phyloP scores from a whole-genome alignment of 2,113 vertebrate genomes.

The Labeo catla region DNA sequence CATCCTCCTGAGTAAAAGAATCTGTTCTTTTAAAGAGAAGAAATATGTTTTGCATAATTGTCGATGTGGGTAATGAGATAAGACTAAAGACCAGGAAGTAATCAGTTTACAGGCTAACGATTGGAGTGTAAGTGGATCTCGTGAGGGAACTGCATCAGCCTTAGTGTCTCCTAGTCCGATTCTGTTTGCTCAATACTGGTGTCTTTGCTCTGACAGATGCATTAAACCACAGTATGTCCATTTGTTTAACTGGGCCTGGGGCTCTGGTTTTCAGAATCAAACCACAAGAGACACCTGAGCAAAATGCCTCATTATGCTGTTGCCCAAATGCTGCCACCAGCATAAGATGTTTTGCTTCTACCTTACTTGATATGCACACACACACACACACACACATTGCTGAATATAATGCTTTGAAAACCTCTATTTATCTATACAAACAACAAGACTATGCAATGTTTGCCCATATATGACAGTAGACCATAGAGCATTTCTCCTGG shows the following conservation, averaged over 20 bases:
- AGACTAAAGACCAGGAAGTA: slow-evolving; percentile 23
- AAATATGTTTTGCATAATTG: slow-evolving; percentile 33
- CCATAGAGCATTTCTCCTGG: neutral
- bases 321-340: neutral
- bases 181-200: slow-evolving; percentile 17
- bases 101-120: slow-evolving; percentile 21
- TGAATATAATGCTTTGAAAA: neutral
- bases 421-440: neutral
- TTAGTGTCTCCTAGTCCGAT: slow-evolving; percentile 29
- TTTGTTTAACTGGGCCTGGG: slow-evolving; percentile 15
- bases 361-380: neutral
- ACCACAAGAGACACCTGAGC: neutral
- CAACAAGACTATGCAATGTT: neutral
- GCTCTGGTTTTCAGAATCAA: neutral
- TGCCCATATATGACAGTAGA: neutral
- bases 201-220: slow-evolving; percentile 9
- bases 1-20: slow-evolving; percentile 20
- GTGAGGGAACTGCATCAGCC: slow-evolving; percentile 4
- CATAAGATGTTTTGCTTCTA: neutral
- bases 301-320: slow-evolving; percentile 32
- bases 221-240: slow-evolving; percentile 13
- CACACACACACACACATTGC: neutral
- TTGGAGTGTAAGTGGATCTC: slow-evolving; percentile 23
- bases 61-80: slow-evolving; percentile 35
- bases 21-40: neutral